Percentiles rank a stretch among this genome's conserved stretches.
These are phyloP conservation scores for Zaprionus kolodkinae DNA, from an alignment of 1,140 invertebrate genomes.

Conservation along the genomic window DNA sequence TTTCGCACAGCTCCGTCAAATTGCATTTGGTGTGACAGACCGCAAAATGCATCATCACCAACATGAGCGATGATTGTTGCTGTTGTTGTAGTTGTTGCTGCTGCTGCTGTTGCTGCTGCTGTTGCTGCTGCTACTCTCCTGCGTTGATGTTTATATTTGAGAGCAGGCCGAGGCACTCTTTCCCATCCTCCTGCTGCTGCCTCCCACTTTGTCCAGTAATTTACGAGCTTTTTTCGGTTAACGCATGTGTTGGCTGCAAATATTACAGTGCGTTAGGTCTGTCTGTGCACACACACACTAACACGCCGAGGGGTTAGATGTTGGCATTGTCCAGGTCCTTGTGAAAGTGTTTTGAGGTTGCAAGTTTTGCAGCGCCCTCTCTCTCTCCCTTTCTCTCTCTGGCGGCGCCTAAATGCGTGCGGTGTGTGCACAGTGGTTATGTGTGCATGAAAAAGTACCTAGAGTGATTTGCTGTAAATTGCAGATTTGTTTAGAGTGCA, in stretches of 20 bases:
- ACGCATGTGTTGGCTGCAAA: constrained; percentile 74
- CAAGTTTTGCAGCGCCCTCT: constrained; percentile 36
- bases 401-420: constrained; percentile 2
- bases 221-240: constrained; percentile 76
- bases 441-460: background rate
- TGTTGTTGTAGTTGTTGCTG: constrained; percentile 47
- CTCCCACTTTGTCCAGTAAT: constrained; percentile 67
- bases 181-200: constrained; percentile 5
- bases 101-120: constrained; percentile 15
- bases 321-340: constrained; percentile 25
- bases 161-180: constrained; percentile 24
- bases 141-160: constrained; percentile 83
- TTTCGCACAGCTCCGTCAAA: constrained; percentile 83
- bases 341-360: constrained; percentile 53
- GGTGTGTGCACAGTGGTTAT: constrained; percentile 19
- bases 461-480: background rate
- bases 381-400: background rate
- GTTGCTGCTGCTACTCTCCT: constrained; percentile 28
- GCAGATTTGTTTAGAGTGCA: too few species aligned
- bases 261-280: constrained; percentile 34
- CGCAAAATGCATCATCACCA: constrained; percentile 84
- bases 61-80: constrained; percentile 83
- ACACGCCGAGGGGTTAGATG: constrained; percentile 25
- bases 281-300: constrained; percentile 47
- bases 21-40: constrained; percentile 84